Evolutionary conservation across 2,113 vertebrate species (phyloP).

Genomic region (Strix aluco): DNA sequence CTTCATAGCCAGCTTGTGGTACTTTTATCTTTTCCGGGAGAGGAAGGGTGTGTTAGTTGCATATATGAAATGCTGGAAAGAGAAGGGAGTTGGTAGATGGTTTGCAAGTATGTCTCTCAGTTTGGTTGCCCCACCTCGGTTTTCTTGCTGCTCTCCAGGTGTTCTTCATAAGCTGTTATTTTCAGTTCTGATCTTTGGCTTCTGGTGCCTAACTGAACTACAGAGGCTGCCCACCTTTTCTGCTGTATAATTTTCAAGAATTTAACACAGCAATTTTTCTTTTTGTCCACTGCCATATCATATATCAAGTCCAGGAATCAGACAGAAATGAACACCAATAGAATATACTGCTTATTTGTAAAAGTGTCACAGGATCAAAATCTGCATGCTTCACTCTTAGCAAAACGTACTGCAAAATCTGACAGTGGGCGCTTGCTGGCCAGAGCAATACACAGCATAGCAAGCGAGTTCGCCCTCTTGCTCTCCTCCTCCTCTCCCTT

Average conservation of each 20-base stretch:
- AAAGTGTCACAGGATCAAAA: not conserved
- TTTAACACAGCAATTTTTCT: constrained; percentile 4
- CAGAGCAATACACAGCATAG: not conserved
- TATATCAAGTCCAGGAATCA: not conserved
- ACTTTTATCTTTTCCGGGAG: not conserved
- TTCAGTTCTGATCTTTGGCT: constrained; percentile 1
- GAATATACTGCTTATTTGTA: not conserved
- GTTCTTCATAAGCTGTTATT: not conserved
- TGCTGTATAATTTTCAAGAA: constrained; percentile 24
- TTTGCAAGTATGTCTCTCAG: not conserved
- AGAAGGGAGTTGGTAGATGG: not conserved
- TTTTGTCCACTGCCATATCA: not conserved
- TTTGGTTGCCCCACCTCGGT: not conserved
- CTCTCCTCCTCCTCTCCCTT: not conserved
- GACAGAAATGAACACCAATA: not conserved
- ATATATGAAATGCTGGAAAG: not conserved
- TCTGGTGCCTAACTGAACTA: not conserved
- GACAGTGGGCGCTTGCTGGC: not conserved
- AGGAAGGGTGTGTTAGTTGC: not conserved
- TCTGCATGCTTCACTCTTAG: not conserved
- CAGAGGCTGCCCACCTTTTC: not conserved
- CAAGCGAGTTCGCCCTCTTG: not conserved
- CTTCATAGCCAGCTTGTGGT: not conserved
- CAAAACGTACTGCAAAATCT: not conserved
- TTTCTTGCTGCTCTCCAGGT: not conserved